Percentiles rank a stretch among this genome's conserved stretches.
Evolutionary conservation across 1,140 invertebrate species (phyloP).

Genomic region (Trichonephila inaurata): DNA sequence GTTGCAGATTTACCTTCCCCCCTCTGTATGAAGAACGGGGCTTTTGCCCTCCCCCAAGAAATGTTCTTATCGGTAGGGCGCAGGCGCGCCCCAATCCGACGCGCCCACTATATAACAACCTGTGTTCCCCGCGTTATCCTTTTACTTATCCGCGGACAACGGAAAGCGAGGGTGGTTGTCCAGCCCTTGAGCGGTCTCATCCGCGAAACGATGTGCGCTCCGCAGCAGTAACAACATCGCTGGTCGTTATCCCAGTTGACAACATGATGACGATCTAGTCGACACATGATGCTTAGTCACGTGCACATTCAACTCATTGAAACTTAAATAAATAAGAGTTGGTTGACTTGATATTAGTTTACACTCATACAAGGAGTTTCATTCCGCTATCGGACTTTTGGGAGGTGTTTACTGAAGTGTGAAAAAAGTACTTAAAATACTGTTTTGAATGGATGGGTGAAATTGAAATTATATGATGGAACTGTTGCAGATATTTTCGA

Average conservation of each 20-base stretch:
- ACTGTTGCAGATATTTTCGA: background rate
- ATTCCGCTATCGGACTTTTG: background rate
- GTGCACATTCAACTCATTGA: background rate
- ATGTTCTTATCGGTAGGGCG: conserved; percentile 26
- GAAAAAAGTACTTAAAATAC: no score
- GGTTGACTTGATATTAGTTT: background rate
- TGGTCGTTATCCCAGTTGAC: background rate
- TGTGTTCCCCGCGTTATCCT: conserved; percentile 62
- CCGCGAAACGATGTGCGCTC: background rate
- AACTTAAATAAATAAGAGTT: background rate
- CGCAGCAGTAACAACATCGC: background rate
- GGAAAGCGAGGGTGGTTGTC: conserved; percentile 1
- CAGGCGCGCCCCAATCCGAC: conserved; percentile 60
- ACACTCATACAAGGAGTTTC: background rate
- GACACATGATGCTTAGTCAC: background rate
- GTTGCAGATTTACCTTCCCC: conserved; percentile 43
- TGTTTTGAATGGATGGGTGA: conserved; percentile 42
- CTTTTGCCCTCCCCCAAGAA: background rate
- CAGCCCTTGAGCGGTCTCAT: background rate
- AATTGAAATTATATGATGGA: conserved; percentile 31
- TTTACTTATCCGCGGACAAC: conserved; percentile 63
- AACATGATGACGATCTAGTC: background rate
- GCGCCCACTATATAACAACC: conserved; percentile 73
- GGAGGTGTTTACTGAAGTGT: background rate
- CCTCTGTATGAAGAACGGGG: background rate